Evolutionary conservation across 2,797 vertebrate genomes (phyloP).

Genomic region (Sebastes diaconus): DNA sequence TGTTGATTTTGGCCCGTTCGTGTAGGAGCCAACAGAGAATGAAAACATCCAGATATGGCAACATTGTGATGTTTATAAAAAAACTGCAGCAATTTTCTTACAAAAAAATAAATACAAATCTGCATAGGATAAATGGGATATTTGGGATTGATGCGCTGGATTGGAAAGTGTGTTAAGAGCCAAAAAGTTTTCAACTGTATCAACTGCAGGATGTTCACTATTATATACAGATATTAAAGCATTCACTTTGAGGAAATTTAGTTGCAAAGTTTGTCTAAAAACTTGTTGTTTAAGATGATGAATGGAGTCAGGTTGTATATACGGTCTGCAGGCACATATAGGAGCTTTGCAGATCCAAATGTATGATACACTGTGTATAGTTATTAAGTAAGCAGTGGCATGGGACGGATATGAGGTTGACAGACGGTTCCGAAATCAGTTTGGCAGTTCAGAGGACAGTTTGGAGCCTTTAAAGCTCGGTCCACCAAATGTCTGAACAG

Average conservation of each 20-base stretch:
- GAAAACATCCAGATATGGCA: constrained; percentile 46
- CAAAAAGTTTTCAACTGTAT: constrained; percentile 37
- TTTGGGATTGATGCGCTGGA: constrained; percentile 21
- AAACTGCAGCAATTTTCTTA: constrained; percentile 7
- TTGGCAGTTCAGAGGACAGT: constrained; percentile 74
- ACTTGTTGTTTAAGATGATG: background rate
- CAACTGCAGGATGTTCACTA: background rate
- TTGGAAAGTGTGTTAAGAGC: constrained; percentile 2
- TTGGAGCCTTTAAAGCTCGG: constrained; percentile 75
- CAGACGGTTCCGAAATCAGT: constrained; percentile 76
- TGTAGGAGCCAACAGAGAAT: constrained; percentile 11
- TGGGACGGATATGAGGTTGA: constrained; percentile 57
- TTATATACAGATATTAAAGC: background rate
- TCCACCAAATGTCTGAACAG: constrained; percentile 81
- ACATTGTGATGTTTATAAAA: constrained; percentile 24
- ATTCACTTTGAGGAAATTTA: background rate
- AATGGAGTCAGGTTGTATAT: background rate
- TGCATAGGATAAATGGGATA: constrained; percentile 27
- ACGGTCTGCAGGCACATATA: constrained; percentile 2
- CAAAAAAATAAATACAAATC: background rate
- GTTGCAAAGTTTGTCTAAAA: background rate
- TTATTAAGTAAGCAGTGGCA: constrained; percentile 59
- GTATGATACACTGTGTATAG: constrained; percentile 48
- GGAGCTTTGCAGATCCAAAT: constrained; percentile 19
- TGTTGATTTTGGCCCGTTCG: constrained; percentile 48